Conservation (phyloP, 2,888 invertebrate species). For the Microplitis deprimator region DNA sequence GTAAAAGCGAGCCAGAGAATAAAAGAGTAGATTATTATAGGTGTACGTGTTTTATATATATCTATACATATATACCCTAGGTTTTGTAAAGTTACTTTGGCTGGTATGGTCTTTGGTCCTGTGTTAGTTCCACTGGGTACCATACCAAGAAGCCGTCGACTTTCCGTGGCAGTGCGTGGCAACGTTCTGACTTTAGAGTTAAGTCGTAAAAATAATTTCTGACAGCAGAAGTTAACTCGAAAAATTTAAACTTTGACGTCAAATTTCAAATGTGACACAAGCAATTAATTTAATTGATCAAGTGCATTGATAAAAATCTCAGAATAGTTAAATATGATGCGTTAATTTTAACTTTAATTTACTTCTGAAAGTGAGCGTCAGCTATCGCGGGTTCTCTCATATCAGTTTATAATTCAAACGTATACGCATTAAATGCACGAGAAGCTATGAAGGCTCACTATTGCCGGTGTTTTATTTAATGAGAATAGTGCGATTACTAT, state of each 20-base stretch:
- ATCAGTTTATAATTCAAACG: not conserved
- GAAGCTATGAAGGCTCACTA: conserved; percentile 4
- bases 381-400: not conserved
- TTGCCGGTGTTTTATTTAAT: conserved; percentile 6
- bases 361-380: not conserved
- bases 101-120: conserved; percentile 24
- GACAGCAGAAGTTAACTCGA: not conserved
- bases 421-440: not conserved
- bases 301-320: not conserved
- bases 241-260: not conserved
- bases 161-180: conserved; percentile 45
- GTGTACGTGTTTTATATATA: not conserved
- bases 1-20: conserved; percentile 28
- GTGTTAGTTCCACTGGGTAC: conserved; percentile 12
- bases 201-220: not conserved
- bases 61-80: conserved; percentile 28
- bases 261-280: not conserved
- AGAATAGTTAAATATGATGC: not conserved
- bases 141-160: conserved; percentile 35
- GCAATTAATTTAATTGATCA: not conserved
- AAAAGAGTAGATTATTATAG: conserved; percentile 22
- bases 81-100: conserved; percentile 1
- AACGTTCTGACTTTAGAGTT: not conserved
- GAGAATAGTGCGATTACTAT: not conserved
- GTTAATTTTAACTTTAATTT: not conserved